phyloP scores from a whole-genome alignment of 2,113 vertebrate species.

The Isichthys henryi region DNA sequence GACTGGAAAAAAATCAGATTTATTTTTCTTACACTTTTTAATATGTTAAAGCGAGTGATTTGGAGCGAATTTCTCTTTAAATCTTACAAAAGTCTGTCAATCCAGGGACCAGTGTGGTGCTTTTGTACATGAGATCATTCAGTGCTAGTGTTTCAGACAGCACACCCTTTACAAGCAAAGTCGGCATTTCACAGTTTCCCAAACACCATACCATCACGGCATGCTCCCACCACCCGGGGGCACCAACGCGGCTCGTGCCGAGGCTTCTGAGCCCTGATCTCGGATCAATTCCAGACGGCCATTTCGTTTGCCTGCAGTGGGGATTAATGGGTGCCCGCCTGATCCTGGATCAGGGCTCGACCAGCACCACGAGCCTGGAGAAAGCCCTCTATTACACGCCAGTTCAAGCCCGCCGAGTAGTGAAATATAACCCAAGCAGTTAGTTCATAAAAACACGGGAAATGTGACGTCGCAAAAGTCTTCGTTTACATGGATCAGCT shows the following conservation, averaged over 20 bases:
- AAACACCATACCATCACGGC: background rate
- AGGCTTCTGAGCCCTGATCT: background rate
- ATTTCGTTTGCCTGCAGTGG: background rate
- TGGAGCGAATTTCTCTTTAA: background rate
- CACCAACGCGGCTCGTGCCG: background rate
- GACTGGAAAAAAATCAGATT: constrained; percentile 13
- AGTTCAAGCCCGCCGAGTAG: constrained; percentile 8
- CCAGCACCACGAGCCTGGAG: background rate
- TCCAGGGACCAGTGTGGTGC: constrained; percentile 6
- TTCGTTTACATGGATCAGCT: constrained; percentile 5
- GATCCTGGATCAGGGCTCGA: background rate
- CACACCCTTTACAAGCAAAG: constrained; percentile 43
- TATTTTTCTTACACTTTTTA: constrained; percentile 17
- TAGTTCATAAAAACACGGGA: background rate
- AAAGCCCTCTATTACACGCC: background rate
- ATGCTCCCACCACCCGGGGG: background rate
- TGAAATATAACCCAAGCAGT: constrained; percentile 17
- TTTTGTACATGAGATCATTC: constrained; percentile 30
- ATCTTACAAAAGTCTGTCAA: constrained; percentile 16
- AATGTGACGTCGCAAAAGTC: background rate
- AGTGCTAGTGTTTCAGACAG: constrained; percentile 54
- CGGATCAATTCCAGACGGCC: background rate
- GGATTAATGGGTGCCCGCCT: background rate
- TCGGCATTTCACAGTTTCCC: constrained; percentile 17
- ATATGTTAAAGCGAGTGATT: constrained; percentile 12